phyloP scores from a whole-genome alignment of 1,140 invertebrate species.

The Bombus waltoni region DNA sequence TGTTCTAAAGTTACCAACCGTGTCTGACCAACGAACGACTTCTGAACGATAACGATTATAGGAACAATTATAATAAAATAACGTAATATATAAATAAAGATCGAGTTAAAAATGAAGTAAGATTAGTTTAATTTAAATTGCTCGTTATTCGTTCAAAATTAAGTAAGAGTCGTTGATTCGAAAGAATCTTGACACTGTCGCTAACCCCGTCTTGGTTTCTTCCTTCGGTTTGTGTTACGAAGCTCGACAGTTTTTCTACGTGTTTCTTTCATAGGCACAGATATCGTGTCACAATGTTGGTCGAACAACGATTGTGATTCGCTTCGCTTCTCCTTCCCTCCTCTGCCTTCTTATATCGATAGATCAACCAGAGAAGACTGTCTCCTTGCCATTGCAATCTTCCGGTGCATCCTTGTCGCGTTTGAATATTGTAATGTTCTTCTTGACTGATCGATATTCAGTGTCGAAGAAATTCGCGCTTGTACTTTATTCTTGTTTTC shows the following conservation, averaged over 20 bases:
- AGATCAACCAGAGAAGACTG: neutral
- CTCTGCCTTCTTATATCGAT: neutral
- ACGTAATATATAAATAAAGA: neutral
- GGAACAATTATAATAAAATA: neutral
- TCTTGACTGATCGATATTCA: neutral
- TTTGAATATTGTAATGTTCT: neutral
- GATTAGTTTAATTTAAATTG: neutral
- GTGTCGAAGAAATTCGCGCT: neutral
- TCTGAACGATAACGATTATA: neutral
- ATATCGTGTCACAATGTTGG: neutral
- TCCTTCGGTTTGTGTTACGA: neutral
- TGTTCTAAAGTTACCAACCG: neutral
- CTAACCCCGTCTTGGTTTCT: neutral
- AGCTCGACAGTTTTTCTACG: neutral
- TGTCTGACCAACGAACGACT: neutral
- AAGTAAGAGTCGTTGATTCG: neutral
- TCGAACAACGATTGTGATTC: conserved; percentile 15
- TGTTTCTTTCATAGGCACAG: neutral
- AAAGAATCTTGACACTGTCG: neutral
- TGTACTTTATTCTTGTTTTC: neutral
- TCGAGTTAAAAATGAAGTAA: neutral
- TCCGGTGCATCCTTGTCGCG: neutral
- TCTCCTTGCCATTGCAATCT: neutral
- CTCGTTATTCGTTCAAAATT: neutral
- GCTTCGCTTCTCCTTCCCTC: conserved; percentile 14